Evolutionary conservation across 2,888 invertebrate genomes (phyloP).

Genomic region (Villa cingulata): DNA sequence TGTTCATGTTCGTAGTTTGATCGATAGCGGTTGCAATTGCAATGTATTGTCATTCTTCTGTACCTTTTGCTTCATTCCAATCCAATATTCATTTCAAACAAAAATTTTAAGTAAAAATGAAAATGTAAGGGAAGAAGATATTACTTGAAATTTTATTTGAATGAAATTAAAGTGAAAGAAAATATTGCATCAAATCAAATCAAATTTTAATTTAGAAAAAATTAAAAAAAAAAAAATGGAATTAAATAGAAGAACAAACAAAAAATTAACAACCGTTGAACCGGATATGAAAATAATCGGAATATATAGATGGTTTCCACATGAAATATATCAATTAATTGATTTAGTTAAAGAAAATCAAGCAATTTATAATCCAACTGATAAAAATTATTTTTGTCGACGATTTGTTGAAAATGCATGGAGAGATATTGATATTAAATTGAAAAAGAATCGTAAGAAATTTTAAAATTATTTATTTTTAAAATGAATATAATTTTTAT

Average conservation of each 20-base stretch:
- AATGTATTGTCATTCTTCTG: too few species aligned
- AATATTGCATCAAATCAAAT: neutral
- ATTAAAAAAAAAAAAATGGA: neutral
- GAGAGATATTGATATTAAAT: constrained; percentile 30
- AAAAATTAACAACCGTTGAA: neutral
- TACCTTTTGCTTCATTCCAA: too few species aligned
- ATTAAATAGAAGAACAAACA: neutral
- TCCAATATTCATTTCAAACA: too few species aligned
- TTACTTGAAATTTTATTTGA: too few species aligned
- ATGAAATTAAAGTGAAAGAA: too few species aligned
- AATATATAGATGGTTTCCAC: neutral
- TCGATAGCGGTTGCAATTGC: too few species aligned
- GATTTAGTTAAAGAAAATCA: constrained; percentile 32
- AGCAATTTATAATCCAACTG: constrained; percentile 32
- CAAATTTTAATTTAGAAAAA: neutral
- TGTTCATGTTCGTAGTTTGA: too few species aligned
- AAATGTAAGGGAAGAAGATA: too few species aligned
- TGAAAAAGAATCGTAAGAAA: constrained; percentile 30
- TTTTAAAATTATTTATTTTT: too few species aligned
- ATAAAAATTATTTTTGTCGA: constrained; percentile 33
- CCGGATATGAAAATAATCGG: neutral
- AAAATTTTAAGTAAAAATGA: too few species aligned
- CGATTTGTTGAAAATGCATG: constrained; percentile 34
- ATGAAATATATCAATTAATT: constrained; percentile 19
- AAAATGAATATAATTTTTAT: too few species aligned